Evolutionary conservation across 1,140 invertebrate species (phyloP).

Genomic region (Charaxes varanes): DNA sequence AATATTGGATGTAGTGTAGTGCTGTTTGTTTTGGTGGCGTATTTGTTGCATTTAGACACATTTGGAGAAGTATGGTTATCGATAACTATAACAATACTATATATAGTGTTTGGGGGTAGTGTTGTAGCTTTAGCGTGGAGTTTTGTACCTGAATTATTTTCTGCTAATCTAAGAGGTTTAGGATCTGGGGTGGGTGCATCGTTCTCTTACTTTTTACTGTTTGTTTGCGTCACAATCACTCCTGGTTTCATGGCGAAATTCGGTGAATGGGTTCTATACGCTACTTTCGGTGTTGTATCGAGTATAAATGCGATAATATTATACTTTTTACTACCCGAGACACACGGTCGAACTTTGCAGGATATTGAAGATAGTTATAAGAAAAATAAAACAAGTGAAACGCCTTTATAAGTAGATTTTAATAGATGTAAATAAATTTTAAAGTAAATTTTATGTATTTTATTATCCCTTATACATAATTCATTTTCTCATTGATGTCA

Average conservation of each 20-base stretch:
- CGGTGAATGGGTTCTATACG: constrained; percentile 28
- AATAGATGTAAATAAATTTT: too few relatives aligned
- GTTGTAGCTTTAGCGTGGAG: constrained; percentile 36
- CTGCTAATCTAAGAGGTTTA: constrained; percentile 42
- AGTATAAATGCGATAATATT: constrained; percentile 67
- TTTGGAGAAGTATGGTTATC: constrained; percentile 32
- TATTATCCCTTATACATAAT: too few relatives aligned
- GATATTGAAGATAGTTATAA: constrained; percentile 65
- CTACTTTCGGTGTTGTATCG: constrained; percentile 21
- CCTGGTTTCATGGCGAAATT: constrained; percentile 21
- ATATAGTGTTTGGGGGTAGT: constrained; percentile 27
- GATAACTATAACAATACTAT: constrained; percentile 31
- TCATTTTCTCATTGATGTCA: too few relatives aligned
- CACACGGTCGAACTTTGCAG: constrained; percentile 75
- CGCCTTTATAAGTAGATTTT: constrained; percentile 21
- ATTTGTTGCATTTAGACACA: constrained; percentile 20
- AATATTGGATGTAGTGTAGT: constrained; percentile 25
- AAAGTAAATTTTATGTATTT: too few relatives aligned
- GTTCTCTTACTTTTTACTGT: constrained; percentile 29
- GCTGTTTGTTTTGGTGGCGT: constrained; percentile 30
- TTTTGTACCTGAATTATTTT: constrained; percentile 51
- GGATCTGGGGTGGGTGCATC: constrained; percentile 31
- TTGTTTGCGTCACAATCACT: constrained; percentile 36
- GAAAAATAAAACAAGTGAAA: constrained; percentile 18
- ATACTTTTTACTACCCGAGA: constrained; percentile 76